Evolutionary conservation across 2,888 invertebrate genomes (phyloP).

Genomic region (Caenorhabditis doughertyi): DNA sequence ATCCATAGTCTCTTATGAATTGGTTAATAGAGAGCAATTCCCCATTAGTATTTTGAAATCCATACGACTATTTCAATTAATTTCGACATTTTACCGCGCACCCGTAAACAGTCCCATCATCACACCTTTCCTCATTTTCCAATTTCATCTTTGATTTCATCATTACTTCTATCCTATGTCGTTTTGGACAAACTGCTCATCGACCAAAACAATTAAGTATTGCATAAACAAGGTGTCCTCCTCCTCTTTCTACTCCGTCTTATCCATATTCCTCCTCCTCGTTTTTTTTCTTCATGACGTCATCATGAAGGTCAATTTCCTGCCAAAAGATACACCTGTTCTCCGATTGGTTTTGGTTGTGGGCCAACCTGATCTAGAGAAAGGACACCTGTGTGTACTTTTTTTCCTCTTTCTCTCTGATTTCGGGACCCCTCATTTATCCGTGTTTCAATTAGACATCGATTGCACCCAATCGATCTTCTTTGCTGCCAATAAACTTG

Average conservation of each 20-base stretch:
- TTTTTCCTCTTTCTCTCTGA: too few relatives aligned
- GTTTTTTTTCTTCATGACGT: constrained; percentile 15
- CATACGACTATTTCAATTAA: too few relatives aligned
- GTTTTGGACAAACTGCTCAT: not conserved
- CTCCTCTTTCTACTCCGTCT: not conserved
- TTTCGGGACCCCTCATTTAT: not conserved
- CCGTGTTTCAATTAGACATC: not conserved
- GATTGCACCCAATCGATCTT: constrained; percentile 59
- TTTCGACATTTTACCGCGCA: too few relatives aligned
- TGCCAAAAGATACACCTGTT: constrained; percentile 25
- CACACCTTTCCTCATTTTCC: too few relatives aligned
- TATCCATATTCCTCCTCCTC: not conserved
- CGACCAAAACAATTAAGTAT: not conserved
- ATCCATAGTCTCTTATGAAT: too few relatives aligned
- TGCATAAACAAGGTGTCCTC: constrained; percentile 22
- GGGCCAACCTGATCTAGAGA: not conserved
- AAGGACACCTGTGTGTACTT: constrained; percentile 43
- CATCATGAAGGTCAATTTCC: constrained; percentile 34
- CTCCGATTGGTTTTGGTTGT: not conserved
- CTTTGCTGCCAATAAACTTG: constrained; percentile 57
- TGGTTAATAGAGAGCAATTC: too few relatives aligned
- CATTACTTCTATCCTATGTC: not conserved
- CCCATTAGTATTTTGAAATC: too few relatives aligned
- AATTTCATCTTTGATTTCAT: too few relatives aligned
- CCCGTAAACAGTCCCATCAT: too few relatives aligned